Base-by-base conservation (phyloP, 1,140 invertebrate species). In the Drosophila pseudoananassae region DNA sequence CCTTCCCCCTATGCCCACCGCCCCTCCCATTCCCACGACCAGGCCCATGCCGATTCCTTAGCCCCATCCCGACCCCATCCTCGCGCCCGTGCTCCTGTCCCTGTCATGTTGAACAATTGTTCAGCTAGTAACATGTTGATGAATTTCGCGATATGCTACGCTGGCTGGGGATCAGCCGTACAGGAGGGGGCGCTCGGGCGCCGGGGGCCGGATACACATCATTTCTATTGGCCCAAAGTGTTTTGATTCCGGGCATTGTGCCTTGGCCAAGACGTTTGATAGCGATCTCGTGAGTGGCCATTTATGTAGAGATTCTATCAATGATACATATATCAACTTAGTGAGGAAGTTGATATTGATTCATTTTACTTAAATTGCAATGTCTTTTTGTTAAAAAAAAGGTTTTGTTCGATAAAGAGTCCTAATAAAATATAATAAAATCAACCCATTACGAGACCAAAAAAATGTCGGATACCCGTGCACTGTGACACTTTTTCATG, bases 61-160 rank as follows among this genome's bases (percentile, higher is more conserved):
- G 14, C 49, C 57, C 40, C 14, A 17, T 51, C 31, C 33, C 55
- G 10, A 43, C 10, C 36, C 36, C 36, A 12, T 12, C 3, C 36
- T 4, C 38, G 5, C 3, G 1, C 10, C 40, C 40, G 9, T 43
- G 40, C 40, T 17, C 14, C 15, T 14, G 15, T 55, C 51, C 65
- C 63, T 69, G 63, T 66, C 68, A 78, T 81, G 47, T 66, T 63
- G 52, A 79, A 84, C 80, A 85, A 84, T 84, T 63, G 80, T 76
- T 78, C 65, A 71, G 76, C 70, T 87, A 87, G 82, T 87, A 87
- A 87, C 83, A 87, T 85, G 78, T 87, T 85, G 81, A 84, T 75
- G 81, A 84, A 87, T 84, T 73, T 63, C 50, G 56, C 55, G 57
- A 65, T 75, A 64, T 75, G 71, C 71, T 38, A 70, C 43, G 74